phyloP scores from a whole-genome alignment of 2,113 vertebrate species.

The Macheiramphus alcinus region DNA sequence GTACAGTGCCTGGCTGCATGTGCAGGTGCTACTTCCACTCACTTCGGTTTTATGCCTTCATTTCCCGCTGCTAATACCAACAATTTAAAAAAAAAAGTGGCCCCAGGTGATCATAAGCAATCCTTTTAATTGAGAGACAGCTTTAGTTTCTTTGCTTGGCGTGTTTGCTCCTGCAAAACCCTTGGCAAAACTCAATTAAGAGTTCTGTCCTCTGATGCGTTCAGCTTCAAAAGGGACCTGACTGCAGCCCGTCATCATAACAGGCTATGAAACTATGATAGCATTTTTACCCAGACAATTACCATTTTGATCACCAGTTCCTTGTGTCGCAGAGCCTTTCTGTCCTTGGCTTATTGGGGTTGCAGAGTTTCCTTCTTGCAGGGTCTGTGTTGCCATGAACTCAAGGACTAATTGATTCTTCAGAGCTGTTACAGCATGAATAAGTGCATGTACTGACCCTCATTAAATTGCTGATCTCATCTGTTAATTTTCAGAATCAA shows the following conservation, averaged over 20 bases:
- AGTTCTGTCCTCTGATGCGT: not conserved
- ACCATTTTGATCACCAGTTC: not conserved
- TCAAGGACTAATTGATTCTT: not conserved
- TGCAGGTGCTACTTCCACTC: not conserved
- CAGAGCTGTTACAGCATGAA: not conserved
- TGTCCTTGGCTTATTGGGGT: not conserved
- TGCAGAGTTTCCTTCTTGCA: not conserved
- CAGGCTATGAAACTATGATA: not conserved
- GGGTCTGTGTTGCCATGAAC: not conserved
- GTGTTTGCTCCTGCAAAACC: not conserved
- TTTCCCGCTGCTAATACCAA: not conserved
- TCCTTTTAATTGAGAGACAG: not conserved
- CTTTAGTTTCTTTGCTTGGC: not conserved
- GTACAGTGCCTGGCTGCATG: accelerated
- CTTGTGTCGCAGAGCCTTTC: not conserved
- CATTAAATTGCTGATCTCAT: not conserved
- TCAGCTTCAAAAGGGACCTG: not conserved
- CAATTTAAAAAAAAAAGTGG: not conserved
- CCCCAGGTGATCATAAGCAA: accelerated
- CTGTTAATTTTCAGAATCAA: not conserved
- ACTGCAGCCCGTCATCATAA: not conserved
- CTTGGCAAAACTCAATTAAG: not conserved
- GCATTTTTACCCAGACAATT: not conserved
- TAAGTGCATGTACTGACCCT: not conserved
- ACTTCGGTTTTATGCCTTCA: not conserved